Evolutionary conservation across 1,140 invertebrate genomes (phyloP).

Genomic region (Brachionus plicatilis): DNA sequence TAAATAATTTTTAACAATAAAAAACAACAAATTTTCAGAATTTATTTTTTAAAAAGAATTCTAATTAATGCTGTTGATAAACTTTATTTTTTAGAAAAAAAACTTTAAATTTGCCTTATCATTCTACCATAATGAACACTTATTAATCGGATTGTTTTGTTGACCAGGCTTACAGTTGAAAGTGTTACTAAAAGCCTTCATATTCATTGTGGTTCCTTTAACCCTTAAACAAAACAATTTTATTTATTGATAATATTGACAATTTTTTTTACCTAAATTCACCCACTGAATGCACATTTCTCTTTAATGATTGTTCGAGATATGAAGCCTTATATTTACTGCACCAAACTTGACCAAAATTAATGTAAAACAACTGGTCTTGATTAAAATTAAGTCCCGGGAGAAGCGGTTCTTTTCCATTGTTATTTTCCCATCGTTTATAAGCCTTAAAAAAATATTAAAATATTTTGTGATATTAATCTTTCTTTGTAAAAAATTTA

Average conservation of each 20-base stretch:
- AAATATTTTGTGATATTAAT: neutral
- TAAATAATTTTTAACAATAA: neutral
- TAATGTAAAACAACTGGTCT: conserved; percentile 67
- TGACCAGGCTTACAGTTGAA: conserved; percentile 49
- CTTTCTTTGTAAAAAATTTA: no score
- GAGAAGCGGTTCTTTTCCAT: conserved; percentile 54
- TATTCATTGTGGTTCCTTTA: conserved; percentile 49
- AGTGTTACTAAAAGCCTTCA: conserved; percentile 50
- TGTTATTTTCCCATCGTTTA: conserved; percentile 48
- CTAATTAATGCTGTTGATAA: neutral
- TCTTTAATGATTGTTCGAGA: conserved; percentile 54
- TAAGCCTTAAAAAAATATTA: conserved; percentile 53
- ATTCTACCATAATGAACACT: conserved; percentile 42
- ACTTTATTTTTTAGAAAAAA: neutral
- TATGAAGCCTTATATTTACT: conserved; percentile 56
- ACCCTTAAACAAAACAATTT: conserved; percentile 40
- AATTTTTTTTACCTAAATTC: conserved; percentile 48
- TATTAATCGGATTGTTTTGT: conserved; percentile 40
- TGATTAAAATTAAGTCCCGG: conserved; percentile 63
- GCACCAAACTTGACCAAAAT: conserved; percentile 65
- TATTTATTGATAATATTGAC: neutral
- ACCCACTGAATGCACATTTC: conserved; percentile 57
- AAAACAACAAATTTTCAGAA: neutral
- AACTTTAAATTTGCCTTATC: neutral
- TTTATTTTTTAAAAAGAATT: neutral